Base-by-base conservation (phyloP, 2,797 vertebrate species). In the Triplophysa yarkandensis region DNA sequence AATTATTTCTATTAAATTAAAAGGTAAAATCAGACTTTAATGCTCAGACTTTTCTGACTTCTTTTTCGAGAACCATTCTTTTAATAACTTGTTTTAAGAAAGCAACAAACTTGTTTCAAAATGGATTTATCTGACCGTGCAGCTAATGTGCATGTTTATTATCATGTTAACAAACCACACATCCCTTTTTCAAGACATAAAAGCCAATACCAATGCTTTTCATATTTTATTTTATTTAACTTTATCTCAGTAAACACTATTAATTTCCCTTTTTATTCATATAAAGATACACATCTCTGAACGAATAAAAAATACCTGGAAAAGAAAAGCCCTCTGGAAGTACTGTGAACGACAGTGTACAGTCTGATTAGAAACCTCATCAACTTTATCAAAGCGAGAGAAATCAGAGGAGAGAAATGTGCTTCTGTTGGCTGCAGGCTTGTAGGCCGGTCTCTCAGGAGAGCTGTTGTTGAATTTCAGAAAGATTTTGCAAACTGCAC, bases 331-430 rank as follows among this genome's bases (percentile, higher is more conserved):
- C 9, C 19, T 43, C n/a, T 32, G 36, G 36, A 34, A 43, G 21
- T 10, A 32, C 32, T 6, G 19, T 64, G 27, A 73, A 5, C 21
- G 27, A 57, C 48, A 55, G 27, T 23, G 41, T 46, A 25, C n/a
- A 23, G 19, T 41, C 16, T 76, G 50, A 64, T 70, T 50, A 69
- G 34, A 70, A 77, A 63, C 27, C 67, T 70, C 48, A 70, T 64
- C 57, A 54, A 64, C 21, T 46, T 57, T 64, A 57, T 57, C 58
- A 70, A 76, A 63, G 66, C 16, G 11, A 76, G 44, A 30, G 54
- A 5, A 76, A 55, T 57, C 19, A 46, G 50, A 25, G 28, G 39
- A 55, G 39, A 55, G 41, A 57, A 70, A 64, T 57, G 25, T 75
- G 16, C 30, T 21, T 57, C 30, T 46, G n/a, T 23, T 39, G 63